phyloP scores from a whole-genome alignment of 2,113 vertebrate species.

The Bos indicus region DNA sequence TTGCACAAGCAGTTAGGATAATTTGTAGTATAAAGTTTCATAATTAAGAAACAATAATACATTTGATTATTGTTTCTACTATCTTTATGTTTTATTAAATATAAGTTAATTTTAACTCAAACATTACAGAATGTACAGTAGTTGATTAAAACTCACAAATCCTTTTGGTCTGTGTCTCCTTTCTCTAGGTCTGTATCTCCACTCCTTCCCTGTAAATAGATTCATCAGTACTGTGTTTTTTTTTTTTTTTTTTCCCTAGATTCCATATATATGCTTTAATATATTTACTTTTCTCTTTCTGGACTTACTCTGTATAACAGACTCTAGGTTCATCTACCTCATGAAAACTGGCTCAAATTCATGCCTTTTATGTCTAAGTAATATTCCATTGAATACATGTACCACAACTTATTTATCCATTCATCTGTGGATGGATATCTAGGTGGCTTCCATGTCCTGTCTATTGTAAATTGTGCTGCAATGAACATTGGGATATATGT shows the following conservation, averaged over 20 bases:
- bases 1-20: not conserved
- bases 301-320: not conserved
- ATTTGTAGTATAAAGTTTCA: not conserved
- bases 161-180: not conserved
- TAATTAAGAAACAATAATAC: not conserved
- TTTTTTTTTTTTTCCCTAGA: not conserved
- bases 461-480: not conserved
- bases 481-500: not conserved
- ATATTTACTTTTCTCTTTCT: not conserved
- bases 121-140: not conserved
- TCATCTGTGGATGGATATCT: not conserved
- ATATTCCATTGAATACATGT: rapidly evolving
- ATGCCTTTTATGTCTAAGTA: not conserved
- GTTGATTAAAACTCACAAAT: not conserved
- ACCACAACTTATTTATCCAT: not conserved
- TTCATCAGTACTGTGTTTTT: not conserved
- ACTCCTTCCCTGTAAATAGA: not conserved
- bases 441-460: not conserved
- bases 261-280: not conserved
- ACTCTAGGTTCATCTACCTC: not conserved
- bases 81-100: not conserved
- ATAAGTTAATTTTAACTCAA: not conserved
- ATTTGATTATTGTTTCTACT: not conserved
- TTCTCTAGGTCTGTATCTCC: not conserved
- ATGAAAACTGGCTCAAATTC: not conserved